A percentile compares a stretch with the other conserved stretches of the same genome.
phyloP scores from a whole-genome alignment of 2,888 invertebrate species.

The Athetis lepigone region DNA sequence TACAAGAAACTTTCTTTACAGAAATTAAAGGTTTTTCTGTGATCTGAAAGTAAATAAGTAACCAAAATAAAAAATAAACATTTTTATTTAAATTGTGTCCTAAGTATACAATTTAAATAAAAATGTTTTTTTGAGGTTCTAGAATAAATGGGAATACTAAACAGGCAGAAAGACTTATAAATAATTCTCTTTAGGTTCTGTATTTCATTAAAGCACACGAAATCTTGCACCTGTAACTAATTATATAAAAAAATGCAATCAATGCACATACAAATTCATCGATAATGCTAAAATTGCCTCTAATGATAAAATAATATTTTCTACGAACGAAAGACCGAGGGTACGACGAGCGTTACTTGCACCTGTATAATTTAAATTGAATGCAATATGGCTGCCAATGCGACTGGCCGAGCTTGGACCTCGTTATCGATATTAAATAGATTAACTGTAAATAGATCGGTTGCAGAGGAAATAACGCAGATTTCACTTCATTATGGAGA shows the following conservation, averaged over 20 bases:
- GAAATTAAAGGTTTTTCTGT: too few species aligned
- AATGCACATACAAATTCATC: too few species aligned
- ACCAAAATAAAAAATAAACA: too few species aligned
- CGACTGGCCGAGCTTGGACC: slow-evolving; percentile 48
- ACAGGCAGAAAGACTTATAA: too few species aligned
- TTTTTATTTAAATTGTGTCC: too few species aligned
- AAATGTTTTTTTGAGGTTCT: slow-evolving; percentile 5
- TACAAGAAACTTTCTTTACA: neutral
- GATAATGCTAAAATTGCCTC: slow-evolving; percentile 1
- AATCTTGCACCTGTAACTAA: too few species aligned
- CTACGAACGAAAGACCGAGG: neutral
- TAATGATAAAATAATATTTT: slow-evolving; percentile 10
- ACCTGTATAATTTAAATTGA: slow-evolving; percentile 59
- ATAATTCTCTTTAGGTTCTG: too few species aligned
- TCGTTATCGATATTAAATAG: slow-evolving; percentile 74
- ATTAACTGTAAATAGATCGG: slow-evolving; percentile 67
- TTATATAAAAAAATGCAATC: too few species aligned
- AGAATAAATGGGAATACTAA: too few species aligned
- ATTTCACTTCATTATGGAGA: slow-evolving; percentile 52
- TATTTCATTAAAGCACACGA: slow-evolving; percentile 11
- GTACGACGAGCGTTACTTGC: neutral
- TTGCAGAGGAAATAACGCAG: slow-evolving; percentile 67
- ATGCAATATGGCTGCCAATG: slow-evolving; percentile 62
- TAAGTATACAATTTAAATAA: too few species aligned
- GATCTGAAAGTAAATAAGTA: too few species aligned